A percentile compares a stretch with the other conserved stretches of the same genome.
Evolutionary conservation across 2,113 vertebrate genomes (phyloP).

Genomic region (Alexandromys fortis): DNA sequence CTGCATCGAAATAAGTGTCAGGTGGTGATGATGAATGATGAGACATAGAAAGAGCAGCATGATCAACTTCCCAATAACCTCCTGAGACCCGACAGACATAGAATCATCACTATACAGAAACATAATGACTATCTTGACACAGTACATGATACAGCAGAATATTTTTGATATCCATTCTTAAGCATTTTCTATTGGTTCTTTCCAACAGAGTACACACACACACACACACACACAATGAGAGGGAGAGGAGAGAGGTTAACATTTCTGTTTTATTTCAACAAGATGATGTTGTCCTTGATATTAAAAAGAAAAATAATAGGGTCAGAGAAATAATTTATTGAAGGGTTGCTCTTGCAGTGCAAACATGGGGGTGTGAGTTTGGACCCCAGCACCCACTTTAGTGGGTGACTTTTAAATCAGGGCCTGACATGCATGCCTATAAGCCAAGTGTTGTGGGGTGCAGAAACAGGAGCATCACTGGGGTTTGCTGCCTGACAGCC

Average conservation of each 20-base stretch:
- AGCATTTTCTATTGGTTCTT: background rate
- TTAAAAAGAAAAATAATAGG: background rate
- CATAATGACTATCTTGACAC: accelerated
- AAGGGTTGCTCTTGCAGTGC: background rate
- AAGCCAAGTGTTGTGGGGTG: background rate
- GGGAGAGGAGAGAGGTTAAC: background rate
- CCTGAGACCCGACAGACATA: background rate
- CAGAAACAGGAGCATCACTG: background rate
- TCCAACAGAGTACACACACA: no score
- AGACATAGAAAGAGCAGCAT: background rate
- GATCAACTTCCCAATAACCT: background rate
- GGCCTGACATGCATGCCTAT: no score
- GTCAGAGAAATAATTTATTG: background rate
- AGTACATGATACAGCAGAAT: no score
- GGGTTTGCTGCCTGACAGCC: background rate
- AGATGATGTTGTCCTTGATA: background rate
- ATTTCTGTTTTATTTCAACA: background rate
- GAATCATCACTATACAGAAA: background rate
- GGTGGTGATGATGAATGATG: background rate
- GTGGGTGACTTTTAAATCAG: no score
- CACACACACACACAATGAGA: background rate
- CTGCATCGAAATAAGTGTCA: background rate
- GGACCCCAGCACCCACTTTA: background rate
- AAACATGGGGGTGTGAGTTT: background rate
- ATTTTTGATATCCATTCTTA: background rate